Conservation (phyloP, 2,113 vertebrate species). For the Barnardius zonarius region DNA sequence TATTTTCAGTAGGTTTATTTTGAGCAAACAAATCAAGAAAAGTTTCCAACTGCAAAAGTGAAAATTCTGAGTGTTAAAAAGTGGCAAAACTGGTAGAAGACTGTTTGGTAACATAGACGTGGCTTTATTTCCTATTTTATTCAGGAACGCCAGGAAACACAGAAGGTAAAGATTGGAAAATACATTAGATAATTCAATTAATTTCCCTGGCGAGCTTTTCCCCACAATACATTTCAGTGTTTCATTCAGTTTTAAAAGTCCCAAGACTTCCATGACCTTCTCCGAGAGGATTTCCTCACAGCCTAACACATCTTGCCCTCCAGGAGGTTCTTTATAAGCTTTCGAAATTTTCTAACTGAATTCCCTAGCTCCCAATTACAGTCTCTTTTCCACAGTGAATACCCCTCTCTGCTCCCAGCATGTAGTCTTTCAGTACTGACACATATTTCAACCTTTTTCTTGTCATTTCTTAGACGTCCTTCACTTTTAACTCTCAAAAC, state of each 20-base stretch:
- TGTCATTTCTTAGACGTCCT: neutral
- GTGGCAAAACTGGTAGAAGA: neutral
- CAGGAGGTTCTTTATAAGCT: constrained; percentile 60
- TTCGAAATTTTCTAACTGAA: constrained; percentile 13
- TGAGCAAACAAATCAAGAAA: neutral
- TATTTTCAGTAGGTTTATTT: neutral
- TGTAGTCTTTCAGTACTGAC: neutral
- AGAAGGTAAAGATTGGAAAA: constrained; percentile 54
- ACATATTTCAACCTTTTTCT: neutral
- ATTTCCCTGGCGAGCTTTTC: constrained; percentile 48
- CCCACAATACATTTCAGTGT: constrained; percentile 38
- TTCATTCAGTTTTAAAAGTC: constrained; percentile 66
- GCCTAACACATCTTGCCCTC: constrained; percentile 50
- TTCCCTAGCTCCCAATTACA: constrained; percentile 18
- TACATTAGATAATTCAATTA: constrained; percentile 42
- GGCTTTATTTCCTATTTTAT: constrained; percentile 23
- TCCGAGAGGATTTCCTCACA: constrained; percentile 25
- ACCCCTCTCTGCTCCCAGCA: neutral
- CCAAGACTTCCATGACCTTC: constrained; percentile 50
- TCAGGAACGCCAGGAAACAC: constrained; percentile 28
- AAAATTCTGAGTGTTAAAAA: neutral
- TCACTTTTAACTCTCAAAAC: neutral
- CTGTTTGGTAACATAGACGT: neutral
- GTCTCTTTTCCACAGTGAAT: constrained; percentile 19
- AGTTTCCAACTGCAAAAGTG: neutral